Base-by-base conservation (phyloP, 2,113 vertebrate species). In the Nettapus auritus region DNA sequence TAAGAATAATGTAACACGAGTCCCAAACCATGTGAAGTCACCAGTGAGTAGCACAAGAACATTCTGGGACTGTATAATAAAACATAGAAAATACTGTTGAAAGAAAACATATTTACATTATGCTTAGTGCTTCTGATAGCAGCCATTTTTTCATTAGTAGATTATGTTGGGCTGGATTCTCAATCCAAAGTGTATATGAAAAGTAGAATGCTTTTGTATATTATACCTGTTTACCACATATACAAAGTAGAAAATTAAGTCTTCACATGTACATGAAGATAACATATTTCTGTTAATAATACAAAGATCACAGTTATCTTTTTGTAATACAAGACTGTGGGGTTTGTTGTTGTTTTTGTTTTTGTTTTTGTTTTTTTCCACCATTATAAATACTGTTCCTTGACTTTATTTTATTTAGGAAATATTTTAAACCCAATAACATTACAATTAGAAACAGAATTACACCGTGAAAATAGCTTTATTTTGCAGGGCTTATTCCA, bases 1-100 rank as follows among this genome's bases (percentile, higher is more conserved):
- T 2, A 21, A 84, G 78, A 75, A 42, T 28, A 50, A 59, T 25
- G 28, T 14, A 60, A 52, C 56, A 73, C 12, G 22, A 85, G 17
- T 4, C n/a, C 11, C 1, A 77, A 93, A 68, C 0, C 13, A 57
- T 0, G 2, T 3, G 1, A 86, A 82, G 11, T 52, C 36, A 81
- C 33, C 22, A 38, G 34, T 6, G 11, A 76, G 19, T 53, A 6
- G 12, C 9, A 59, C 1, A 38, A 6, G 29, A 82, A 64, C 11
- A 31, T 83, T 48, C 64, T 74, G 28, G 8, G 18, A 62, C 20
- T 86, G 20, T 56, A 46, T 53, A 28, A 66, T 28, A 88, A 77
- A 69, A n/a, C 2, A 0, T 20, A 46, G 19, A 34, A 74, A 42
- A 6, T 40, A 76, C 64, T 38, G 3, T 6, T 57, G 29, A 70